Conservation (phyloP, 2,888 invertebrate genomes). For the Crematogaster levior region DNA sequence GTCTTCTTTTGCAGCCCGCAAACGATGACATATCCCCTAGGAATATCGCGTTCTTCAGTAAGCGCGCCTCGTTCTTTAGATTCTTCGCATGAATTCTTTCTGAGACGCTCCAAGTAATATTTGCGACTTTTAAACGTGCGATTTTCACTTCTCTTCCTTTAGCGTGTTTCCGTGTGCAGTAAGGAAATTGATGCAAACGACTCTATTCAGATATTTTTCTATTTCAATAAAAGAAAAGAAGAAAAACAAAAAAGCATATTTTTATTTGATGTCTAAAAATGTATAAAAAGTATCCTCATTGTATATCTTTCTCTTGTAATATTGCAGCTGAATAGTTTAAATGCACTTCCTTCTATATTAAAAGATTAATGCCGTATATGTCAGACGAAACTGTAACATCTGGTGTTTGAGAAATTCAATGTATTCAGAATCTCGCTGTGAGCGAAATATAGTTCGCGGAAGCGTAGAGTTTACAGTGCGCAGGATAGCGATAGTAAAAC, state of each 20-base stretch:
- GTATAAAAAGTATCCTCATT: neutral
- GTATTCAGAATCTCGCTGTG: constrained; percentile 20
- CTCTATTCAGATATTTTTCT: constrained; percentile 28
- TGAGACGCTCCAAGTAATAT: constrained; percentile 39
- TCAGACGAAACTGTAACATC: constrained; percentile 22
- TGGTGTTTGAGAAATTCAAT: constrained; percentile 50
- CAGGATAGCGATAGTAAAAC: constrained; percentile 16
- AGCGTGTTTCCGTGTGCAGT: neutral
- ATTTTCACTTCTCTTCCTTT: constrained; percentile 40
- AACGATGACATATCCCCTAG: constrained; percentile 50
- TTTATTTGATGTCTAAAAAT: neutral
- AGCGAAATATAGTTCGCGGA: constrained; percentile 30
- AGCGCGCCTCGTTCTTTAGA: constrained; percentile 36
- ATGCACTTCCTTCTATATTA: constrained; percentile 33
- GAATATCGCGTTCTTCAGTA: constrained; percentile 50
- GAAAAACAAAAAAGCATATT: neutral
- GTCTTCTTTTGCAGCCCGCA: constrained; percentile 40
- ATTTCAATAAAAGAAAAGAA: neutral
- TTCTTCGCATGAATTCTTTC: constrained; percentile 46
- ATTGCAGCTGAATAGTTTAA: neutral
- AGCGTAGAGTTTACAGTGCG: constrained; percentile 8
- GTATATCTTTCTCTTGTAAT: neutral
- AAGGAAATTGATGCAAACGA: constrained; percentile 25
- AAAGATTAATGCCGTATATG: constrained; percentile 23
- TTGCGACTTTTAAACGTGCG: constrained; percentile 38